Conservation (phyloP, 1,140 invertebrate genomes). For the Macrosteles quadrilineatus region DNA sequence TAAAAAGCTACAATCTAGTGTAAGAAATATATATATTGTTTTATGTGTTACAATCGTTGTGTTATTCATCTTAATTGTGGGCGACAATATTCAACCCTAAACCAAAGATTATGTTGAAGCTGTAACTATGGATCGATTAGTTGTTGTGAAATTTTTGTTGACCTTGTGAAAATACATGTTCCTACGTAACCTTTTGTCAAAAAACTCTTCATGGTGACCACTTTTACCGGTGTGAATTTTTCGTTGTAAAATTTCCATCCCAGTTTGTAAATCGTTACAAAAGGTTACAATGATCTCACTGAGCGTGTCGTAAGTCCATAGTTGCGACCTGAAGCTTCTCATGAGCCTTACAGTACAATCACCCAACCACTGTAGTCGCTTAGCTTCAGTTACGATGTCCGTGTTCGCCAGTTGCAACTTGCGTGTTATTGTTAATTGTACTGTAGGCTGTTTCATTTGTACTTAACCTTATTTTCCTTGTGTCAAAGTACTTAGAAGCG, state of each 20-base stretch:
- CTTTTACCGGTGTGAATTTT: not conserved
- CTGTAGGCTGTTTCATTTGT: conserved; percentile 25
- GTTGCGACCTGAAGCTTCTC: not conserved
- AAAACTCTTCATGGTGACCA: not conserved
- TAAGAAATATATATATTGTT: not conserved
- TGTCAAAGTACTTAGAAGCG: conserved; percentile 29
- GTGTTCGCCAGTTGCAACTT: not conserved
- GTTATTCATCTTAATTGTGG: conserved; percentile 28
- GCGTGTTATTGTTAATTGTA: conserved; percentile 20
- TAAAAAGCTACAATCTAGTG: not conserved
- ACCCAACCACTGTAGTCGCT: not conserved
- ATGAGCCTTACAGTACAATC: not conserved
- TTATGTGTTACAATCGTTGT: conserved; percentile 14
- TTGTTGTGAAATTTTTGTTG: not conserved
- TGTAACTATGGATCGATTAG: conserved; percentile 21
- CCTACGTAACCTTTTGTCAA: not conserved
- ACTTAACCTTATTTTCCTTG: conserved; percentile 25
- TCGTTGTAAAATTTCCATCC: not conserved
- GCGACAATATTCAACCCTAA: conserved; percentile 25
- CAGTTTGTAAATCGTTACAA: not conserved
- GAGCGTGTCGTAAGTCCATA: conserved; percentile 9
- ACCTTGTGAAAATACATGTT: conserved; percentile 17
- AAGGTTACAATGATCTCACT: conserved; percentile 10
- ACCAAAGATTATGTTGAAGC: conserved; percentile 26
- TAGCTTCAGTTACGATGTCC: conserved; percentile 1